Evolutionary conservation across 2,797 vertebrate species (phyloP), one percentile per base, ranked within the genome.

Genomic region (Cryptoprocta ferox): DNA sequence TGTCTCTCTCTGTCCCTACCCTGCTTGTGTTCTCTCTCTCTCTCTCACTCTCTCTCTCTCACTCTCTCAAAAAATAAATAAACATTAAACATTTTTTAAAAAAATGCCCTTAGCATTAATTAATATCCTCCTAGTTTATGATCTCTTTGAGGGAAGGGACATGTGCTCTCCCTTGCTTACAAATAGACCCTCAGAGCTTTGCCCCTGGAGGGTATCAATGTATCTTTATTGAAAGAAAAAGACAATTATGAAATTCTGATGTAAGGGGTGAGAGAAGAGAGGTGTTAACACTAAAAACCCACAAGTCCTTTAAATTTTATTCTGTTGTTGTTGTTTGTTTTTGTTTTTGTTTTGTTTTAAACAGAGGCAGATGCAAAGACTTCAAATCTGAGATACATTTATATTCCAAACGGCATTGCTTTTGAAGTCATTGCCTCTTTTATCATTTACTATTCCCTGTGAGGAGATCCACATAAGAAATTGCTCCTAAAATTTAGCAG

Each of bases 181-280:
- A 79, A 30, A 93, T 66, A 73, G 24, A 48, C 18, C 24, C 48
- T 71, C n/a, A 42, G 30, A 35, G 6, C 37, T 53, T 53, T 12
- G 39, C 13, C 42, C 4, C 73, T 61, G 53, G 1, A 61, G 16
- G 2, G 12, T 71, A 68, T 65, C 63, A 75, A 65, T 71, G 68
- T 65, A 65, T 80, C 85, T 15, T 53, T 92, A 32, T n/a, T 89
- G 73, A 76, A 95, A 91, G 45, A 87, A 94, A 96, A 85, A 88
- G 61, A 14, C 87, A 75, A 73, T 90, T 35, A 83, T 78, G 18
- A 63, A 86, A 83, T 66, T 79, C 66, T 83, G 39, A 76, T 71
- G 6, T 68, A 56, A 65, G 65, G 7, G 30, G 30, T 37, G 45
- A 95, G 32, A 86, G 16, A 19, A 35, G 10, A 91, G 32, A 50